A percentile compares a stretch with the other conserved stretches of the same genome.
Evolutionary conservation across 2,888 invertebrate species (phyloP).

Genomic region (Drosophila robusta): DNA sequence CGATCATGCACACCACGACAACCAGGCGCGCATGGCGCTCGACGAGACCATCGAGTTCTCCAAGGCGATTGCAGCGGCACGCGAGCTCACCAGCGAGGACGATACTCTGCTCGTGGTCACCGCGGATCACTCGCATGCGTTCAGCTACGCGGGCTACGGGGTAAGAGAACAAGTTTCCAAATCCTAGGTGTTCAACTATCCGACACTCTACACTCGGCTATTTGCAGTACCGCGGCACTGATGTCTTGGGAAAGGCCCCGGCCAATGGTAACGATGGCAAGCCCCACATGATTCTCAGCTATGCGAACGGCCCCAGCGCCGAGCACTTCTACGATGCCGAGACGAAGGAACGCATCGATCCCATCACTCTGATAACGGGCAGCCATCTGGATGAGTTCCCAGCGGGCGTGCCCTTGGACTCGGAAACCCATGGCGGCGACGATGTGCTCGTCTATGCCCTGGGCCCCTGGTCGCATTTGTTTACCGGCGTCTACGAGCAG

Average conservation of each 20-base stretch:
- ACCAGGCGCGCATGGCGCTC: conserved; percentile 80
- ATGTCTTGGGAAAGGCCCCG: conserved; percentile 75
- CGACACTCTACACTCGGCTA: no score
- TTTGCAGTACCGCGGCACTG: conserved; percentile 71
- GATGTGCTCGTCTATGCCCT: conserved; percentile 92
- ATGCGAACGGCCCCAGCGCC: conserved; percentile 91
- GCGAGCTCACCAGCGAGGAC: conserved; percentile 87
- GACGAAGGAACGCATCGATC: conserved; percentile 76
- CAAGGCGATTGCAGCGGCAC: conserved; percentile 89
- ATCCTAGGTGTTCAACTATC: no score
- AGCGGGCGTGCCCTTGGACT: conserved; percentile 85
- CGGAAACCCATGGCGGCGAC: conserved; percentile 91
- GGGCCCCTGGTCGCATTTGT: conserved; percentile 93
- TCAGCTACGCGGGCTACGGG: conserved; percentile 91
- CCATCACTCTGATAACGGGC: conserved; percentile 65
- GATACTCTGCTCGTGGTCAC: conserved; percentile 94
- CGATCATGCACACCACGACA: conserved; percentile 83
- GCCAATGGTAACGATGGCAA: conserved; percentile 86
- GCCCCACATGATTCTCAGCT: conserved; percentile 89
- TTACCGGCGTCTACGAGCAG: conserved; percentile 92
- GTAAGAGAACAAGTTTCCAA: conserved; percentile 62
- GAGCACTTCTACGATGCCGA: conserved; percentile 76
- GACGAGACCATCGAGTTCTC: conserved; percentile 88
- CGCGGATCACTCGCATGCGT: conserved; percentile 92
- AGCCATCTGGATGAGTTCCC: conserved; percentile 86